phyloP scores from a whole-genome alignment of 2,797 vertebrate genomes.

The Pangasius djambal region DNA sequence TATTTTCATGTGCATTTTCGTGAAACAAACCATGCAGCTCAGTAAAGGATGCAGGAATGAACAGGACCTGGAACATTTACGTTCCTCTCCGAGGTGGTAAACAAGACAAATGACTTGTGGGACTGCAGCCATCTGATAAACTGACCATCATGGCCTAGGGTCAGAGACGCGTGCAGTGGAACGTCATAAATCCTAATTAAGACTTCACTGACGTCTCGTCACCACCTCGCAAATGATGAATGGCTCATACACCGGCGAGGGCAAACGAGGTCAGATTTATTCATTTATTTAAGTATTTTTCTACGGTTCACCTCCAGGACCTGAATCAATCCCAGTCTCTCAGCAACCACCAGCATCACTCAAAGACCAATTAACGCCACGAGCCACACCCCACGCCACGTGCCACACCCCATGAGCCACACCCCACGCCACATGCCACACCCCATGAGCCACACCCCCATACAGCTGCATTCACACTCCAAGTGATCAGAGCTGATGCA shows the following conservation, averaged over 20 bases:
- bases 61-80: neutral
- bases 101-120: slow-evolving; percentile 13
- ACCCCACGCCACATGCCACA: no score
- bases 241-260: neutral
- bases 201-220: neutral
- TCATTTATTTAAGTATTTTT: neutral
- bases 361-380: neutral
- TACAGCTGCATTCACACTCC: no score
- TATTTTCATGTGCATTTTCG: neutral
- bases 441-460: no score
- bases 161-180: slow-evolving; percentile 10
- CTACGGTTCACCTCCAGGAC: neutral
- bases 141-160: slow-evolving; percentile 20
- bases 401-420: no score
- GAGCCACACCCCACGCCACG: no score
- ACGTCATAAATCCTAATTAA: slow-evolving; percentile 48
- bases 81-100: neutral
- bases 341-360: neutral
- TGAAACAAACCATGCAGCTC: neutral
- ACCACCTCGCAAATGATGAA: slow-evolving; percentile 21
- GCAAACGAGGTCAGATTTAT: neutral
- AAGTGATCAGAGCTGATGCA: neutral
- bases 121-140: slow-evolving; percentile 17
- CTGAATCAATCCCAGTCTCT: slow-evolving; percentile 1
- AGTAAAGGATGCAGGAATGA: neutral